Evolutionary conservation across 30 jellyfish, hydroid and myxozoan genomes (phyloP).

Genomic region (Chrysaora quinquecirrha): DNA sequence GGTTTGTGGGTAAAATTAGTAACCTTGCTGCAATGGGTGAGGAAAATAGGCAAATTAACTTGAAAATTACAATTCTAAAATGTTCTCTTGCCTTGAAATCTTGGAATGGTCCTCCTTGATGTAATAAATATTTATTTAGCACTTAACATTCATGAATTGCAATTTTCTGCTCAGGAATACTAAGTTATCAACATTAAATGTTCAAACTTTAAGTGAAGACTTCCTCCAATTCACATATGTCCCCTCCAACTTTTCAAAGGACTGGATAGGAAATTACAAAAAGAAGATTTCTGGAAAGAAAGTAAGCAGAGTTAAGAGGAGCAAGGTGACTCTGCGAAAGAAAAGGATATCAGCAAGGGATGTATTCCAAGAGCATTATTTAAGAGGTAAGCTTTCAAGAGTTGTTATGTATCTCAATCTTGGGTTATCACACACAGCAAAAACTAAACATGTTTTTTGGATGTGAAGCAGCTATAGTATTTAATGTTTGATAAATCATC

Average conservation of each 20-base stretch:
- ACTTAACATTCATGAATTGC: not conserved
- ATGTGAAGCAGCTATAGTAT: constrained; percentile 4
- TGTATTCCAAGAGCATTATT: constrained; percentile 35
- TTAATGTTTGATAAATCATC: not conserved
- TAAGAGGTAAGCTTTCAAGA: constrained; percentile 33
- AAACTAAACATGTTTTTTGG: constrained; percentile 10
- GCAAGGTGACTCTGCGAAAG: constrained; percentile 42
- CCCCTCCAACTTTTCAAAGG: constrained; percentile 21
- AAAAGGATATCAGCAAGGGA: constrained; percentile 32
- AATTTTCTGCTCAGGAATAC: constrained; percentile 8
- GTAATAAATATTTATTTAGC: not conserved
- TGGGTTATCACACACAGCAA: constrained; percentile 1
- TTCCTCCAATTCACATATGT: constrained; percentile 13
- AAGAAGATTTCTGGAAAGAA: constrained; percentile 36
- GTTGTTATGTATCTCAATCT: constrained; percentile 10
- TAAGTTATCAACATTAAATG: not conserved
- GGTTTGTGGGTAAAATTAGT: not conserved
- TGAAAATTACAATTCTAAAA: constrained; percentile 1
- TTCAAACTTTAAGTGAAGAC: constrained; percentile 6
- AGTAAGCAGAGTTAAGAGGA: constrained; percentile 18
- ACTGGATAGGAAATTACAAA: constrained; percentile 40
- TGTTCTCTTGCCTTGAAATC: constrained; percentile 3
- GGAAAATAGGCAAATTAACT: not conserved
- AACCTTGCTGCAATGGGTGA: constrained; percentile 1
- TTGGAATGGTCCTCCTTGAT: constrained; percentile 10